A percentile compares a stretch with the other conserved stretches of the same genome.
These are phyloP conservation scores for Ataeniobius toweri DNA, from an alignment of 2,797 vertebrate genomes.

Conservation along the genomic window DNA sequence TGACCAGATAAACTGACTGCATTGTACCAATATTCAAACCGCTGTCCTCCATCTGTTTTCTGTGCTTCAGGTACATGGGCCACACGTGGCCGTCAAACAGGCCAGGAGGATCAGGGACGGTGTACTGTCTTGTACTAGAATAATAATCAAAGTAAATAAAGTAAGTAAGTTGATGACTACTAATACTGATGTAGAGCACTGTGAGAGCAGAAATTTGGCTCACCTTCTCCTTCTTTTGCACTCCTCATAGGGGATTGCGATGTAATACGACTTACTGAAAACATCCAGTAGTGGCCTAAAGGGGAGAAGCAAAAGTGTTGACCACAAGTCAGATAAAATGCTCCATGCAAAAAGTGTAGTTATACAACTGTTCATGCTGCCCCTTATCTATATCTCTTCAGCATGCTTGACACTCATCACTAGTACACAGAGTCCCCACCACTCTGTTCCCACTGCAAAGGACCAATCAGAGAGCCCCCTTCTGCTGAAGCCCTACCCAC, in stretches of 20 bases:
- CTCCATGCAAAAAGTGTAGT: slow-evolving; percentile 8
- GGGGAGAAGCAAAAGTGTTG: slow-evolving; percentile 4
- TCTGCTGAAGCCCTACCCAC: slow-evolving; percentile 44
- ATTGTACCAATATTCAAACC: slow-evolving; percentile 82
- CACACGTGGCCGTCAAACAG: slow-evolving; percentile 95
- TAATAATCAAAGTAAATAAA: not conserved
- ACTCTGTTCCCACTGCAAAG: not conserved
- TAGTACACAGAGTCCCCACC: not conserved
- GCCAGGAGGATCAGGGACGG: slow-evolving; percentile 88
- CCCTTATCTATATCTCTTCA: slow-evolving; percentile 49
- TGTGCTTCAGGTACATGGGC: slow-evolving; percentile 95
- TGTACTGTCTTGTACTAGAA: slow-evolving; percentile 86
- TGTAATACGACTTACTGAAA: slow-evolving; percentile 86
- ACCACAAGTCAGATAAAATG: slow-evolving; percentile 3
- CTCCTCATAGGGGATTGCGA: slow-evolving; percentile 88
- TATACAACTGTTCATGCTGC: not conserved
- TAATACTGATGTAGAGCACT: not conserved
- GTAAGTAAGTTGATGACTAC: not conserved
- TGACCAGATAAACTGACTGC: not conserved
- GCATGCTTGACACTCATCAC: not conserved
- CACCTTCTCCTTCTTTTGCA: slow-evolving; percentile 93
- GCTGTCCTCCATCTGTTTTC: slow-evolving; percentile 83
- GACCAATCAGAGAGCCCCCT: slow-evolving; percentile 26
- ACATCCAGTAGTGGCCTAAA: slow-evolving; percentile 86
- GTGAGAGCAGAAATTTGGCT: not conserved